phyloP scores from a whole-genome alignment of 2,797 vertebrate species.

The Chaenodraco wilsoni region DNA sequence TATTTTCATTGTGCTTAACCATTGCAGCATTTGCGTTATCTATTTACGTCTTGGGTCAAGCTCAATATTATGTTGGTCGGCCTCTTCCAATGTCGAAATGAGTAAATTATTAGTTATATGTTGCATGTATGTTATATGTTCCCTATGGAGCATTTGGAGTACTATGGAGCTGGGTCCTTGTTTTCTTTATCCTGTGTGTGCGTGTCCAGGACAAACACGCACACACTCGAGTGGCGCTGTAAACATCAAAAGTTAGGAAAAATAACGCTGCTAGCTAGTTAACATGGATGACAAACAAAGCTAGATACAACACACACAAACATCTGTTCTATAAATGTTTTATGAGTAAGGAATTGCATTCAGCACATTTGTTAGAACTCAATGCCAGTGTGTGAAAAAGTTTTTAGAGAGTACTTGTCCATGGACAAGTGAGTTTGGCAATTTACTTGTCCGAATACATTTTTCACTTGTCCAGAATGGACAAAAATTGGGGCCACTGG shows the following conservation, averaged over 20 bases:
- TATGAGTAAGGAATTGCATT: not conserved
- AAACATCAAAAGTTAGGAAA: not conserved
- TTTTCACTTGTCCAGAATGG: no score
- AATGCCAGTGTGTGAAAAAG: no score
- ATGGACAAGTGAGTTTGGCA: no score
- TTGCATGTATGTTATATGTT: not conserved
- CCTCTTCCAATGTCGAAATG: not conserved
- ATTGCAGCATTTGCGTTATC: not conserved
- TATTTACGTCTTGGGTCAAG: not conserved
- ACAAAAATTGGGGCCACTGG: no score
- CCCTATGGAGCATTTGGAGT: not conserved
- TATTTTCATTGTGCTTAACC: not conserved
- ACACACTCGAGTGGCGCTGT: not conserved
- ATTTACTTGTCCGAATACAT: no score
- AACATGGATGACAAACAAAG: conserved; percentile 3
- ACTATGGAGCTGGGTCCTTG: not conserved
- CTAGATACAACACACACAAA: not conserved
- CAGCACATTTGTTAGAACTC: not conserved
- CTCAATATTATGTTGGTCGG: not conserved
- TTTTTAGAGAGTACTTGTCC: no score
- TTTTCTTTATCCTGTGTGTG: not conserved
- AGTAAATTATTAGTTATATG: not conserved
- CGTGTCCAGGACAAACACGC: not conserved
- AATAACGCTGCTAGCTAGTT: not conserved
- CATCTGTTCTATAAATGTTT: not conserved